phyloP scores from a whole-genome alignment of 2,888 invertebrate genomes.

The Drosophila nigricruria region DNA sequence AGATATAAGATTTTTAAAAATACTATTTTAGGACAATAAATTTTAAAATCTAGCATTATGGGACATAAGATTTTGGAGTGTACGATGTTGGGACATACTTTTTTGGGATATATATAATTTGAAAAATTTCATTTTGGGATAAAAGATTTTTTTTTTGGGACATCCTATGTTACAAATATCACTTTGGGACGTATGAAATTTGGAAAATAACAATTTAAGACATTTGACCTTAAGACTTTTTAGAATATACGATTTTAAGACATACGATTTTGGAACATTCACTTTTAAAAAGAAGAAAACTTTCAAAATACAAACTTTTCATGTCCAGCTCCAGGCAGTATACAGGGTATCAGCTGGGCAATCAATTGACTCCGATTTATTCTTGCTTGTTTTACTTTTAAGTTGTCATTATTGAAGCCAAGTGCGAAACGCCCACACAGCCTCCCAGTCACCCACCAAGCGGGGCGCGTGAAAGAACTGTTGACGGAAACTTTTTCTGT shows the following conservation, averaged over 20 bases:
- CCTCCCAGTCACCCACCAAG: not conserved
- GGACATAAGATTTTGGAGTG: not conserved
- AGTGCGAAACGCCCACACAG: conserved; percentile 10
- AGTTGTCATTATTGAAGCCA: conserved; percentile 70
- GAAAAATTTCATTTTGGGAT: no score
- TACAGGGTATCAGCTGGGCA: not conserved
- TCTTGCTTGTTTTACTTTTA: conserved; percentile 67
- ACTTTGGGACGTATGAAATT: no score
- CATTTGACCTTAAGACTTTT: no score
- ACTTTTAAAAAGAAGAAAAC: not conserved
- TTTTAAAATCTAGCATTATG: not conserved
- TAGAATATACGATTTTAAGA: not conserved
- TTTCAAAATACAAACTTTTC: no score
- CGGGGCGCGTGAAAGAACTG: conserved; percentile 28
- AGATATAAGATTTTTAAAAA: not conserved
- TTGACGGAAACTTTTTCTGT: conserved; percentile 79
- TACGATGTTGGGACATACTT: not conserved
- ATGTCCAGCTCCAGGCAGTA: rapidly evolving
- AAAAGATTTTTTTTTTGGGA: no score
- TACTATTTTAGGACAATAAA: not conserved
- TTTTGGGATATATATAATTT: no score
- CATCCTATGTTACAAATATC: no score
- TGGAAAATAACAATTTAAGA: no score
- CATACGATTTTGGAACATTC: not conserved
- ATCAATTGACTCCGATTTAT: not conserved